These are phyloP conservation scores for Scaptomyza montana DNA, from an alignment of 1,140 invertebrate genomes.

Conservation along the genomic window DNA sequence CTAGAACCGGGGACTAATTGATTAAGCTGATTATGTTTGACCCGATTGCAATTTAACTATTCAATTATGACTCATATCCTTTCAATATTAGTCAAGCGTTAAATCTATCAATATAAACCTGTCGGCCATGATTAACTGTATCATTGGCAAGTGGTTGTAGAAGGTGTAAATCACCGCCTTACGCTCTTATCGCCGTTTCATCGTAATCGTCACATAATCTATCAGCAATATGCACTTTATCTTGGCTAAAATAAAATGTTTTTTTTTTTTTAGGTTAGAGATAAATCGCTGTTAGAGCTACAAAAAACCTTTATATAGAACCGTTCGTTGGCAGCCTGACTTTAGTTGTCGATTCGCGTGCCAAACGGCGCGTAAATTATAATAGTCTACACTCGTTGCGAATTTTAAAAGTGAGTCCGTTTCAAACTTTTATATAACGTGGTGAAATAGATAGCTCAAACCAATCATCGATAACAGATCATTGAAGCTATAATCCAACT, in stretches of 20 bases:
- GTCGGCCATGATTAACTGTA: constrained; percentile 19
- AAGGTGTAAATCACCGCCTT: constrained; percentile 61
- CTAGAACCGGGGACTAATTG: neutral
- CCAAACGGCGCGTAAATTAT: constrained; percentile 7
- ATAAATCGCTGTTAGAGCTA: constrained; percentile 56
- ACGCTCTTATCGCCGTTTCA: constrained; percentile 44
- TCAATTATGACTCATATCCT: constrained; percentile 13
- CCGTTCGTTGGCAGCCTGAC: neutral
- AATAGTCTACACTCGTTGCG: neutral
- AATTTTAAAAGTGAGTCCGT: constrained; percentile 20
- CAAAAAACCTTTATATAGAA: constrained; percentile 54
- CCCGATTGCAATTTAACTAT: neutral
- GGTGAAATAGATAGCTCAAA: constrained; percentile 34
- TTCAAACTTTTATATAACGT: constrained; percentile 1
- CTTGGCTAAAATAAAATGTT: constrained; percentile 68
- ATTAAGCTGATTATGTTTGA: neutral
- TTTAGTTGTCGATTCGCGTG: constrained; percentile 56
- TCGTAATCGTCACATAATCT: constrained; percentile 61
- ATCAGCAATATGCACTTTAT: constrained; percentile 51
- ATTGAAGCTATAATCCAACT: neutral
- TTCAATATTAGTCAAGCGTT: constrained; percentile 6
- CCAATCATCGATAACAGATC: neutral
- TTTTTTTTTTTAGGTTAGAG: constrained; percentile 52
- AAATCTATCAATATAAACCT: constrained; percentile 31
- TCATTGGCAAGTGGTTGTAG: constrained; percentile 38